Evolutionary conservation across 92 coral and sea anemone genomes (phyloP), one percentile per base, ranked within the genome.

Genomic region (Chrysogorgia sp.): DNA sequence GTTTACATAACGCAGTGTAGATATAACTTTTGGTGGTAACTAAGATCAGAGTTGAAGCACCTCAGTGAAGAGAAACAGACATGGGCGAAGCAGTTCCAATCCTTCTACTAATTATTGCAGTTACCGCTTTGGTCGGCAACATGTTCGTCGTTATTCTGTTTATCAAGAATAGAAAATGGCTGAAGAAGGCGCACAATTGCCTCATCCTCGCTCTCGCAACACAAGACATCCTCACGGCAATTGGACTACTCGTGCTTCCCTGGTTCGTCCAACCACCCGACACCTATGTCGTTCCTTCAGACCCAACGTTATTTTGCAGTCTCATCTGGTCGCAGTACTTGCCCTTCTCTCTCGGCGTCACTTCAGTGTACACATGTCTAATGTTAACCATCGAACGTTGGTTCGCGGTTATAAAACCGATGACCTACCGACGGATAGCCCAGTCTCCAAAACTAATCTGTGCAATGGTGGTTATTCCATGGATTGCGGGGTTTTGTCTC

Each of bases 371-470:
- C 43, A 83, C 81, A 31, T 90, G 90, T 55, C 83, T 86, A 45
- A 86, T 88, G 76, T 78, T 92, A 59, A 90, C 97, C 10, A 20
- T 92, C 26, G 97, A 92, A 45, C 85, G 97, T 10, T 92, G 97
- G 97, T 87, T 81, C 43, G 79, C 97, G 0, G 88, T 87, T 32
- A 77, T 85, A 10, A 88, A 74, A 53, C 97, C 97, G 8, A 22
- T 90, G 40, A 43, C 75, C 25, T 87, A 89, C 77, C 70, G 72
- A 29, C 22, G 57, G 3, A 75, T 20, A 45, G 80, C 76, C 34
- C 62, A 85, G 7, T 53, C 72, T 34, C 74, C 65, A 25, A 86
- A 90, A 50, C 81, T 84, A 15, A 61, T 52, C 28, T 57, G 68
- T 3, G 77, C 83, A 50, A 60, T 89, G 30, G 53, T 48, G 24